Conservation (phyloP, 2,888 invertebrate genomes). For the Papilio demoleus region DNA sequence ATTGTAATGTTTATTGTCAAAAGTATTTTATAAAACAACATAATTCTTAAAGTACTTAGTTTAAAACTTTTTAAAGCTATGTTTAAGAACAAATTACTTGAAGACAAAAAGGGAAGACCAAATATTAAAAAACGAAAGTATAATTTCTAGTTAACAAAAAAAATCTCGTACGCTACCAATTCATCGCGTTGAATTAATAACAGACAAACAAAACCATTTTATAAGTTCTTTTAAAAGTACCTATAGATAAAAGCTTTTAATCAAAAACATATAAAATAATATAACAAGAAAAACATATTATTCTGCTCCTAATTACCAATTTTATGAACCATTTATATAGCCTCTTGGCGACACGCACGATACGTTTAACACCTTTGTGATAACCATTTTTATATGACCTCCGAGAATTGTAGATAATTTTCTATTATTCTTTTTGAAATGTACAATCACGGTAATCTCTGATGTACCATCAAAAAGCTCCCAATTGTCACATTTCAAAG, state of each 20-base stretch:
- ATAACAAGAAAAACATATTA: slow-evolving; percentile 27
- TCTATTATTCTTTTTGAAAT: not conserved
- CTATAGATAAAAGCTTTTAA: slow-evolving; percentile 13
- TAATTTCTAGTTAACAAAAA: no score
- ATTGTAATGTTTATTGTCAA: not conserved
- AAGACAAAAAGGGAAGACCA: no score
- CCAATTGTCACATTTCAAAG: not conserved
- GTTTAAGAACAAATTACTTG: no score
- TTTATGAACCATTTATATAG: slow-evolving; percentile 37
- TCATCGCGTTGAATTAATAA: not conserved
- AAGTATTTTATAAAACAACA: not conserved
- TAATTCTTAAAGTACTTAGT: no score
- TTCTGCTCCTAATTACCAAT: slow-evolving; percentile 33
- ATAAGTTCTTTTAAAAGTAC: not conserved
- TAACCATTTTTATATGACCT: slow-evolving; percentile 32
- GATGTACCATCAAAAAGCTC: not conserved
- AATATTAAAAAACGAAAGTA: no score
- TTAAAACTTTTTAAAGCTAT: no score
- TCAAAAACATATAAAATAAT: slow-evolving; percentile 10
- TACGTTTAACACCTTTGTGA: slow-evolving; percentile 35
- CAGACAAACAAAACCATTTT: slow-evolving; percentile 14
- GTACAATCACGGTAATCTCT: not conserved
- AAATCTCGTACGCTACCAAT: not conserved
- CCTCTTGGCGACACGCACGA: slow-evolving; percentile 31
- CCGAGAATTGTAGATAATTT: not conserved